Percentiles rank a stretch among this genome's conserved stretches.
phyloP scores from a whole-genome alignment of 2,797 vertebrate species.

The Sebastes steindachneri region DNA sequence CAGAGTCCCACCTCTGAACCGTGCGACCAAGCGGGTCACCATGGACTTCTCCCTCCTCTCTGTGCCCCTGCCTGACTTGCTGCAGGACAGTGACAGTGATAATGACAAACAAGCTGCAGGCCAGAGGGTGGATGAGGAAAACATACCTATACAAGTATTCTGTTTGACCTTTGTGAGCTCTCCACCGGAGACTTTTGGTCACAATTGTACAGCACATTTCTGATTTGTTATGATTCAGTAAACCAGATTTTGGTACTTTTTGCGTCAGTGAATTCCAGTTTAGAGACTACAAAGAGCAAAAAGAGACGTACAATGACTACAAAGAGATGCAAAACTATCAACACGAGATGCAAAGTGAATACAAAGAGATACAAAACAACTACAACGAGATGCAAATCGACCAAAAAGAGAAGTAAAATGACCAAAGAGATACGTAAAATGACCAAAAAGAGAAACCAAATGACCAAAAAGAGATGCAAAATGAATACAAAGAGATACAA shows the following conservation, averaged over 20 bases:
- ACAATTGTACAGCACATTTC: conserved; percentile 34
- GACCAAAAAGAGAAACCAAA: background rate
- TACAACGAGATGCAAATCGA: background rate
- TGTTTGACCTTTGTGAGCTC: conserved; percentile 24
- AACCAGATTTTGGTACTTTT: background rate
- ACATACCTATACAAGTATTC: conserved; percentile 77
- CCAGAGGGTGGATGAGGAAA: conserved; percentile 36
- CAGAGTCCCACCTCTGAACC: conserved; percentile 65
- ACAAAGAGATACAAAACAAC: background rate
- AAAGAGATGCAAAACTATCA: too few species aligned
- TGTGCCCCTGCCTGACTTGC: conserved; percentile 69
- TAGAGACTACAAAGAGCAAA: background rate
- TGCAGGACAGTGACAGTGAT: conserved; percentile 67
- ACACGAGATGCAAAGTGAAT: background rate
- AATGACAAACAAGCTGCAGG: conserved; percentile 11
- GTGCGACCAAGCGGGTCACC: conserved; percentile 86
- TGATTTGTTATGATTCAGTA: background rate
- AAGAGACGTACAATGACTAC: too few species aligned
- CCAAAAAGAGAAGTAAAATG: background rate
- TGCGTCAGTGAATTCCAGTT: background rate
- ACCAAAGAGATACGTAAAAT: background rate
- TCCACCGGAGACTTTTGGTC: conserved; percentile 12
- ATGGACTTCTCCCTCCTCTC: conserved; percentile 94
- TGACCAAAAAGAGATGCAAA: background rate
- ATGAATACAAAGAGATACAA: background rate